Evolutionary conservation across 64 coral and sea anemone species (phyloP).

Genomic region (Stichodactyla helianthus): DNA sequence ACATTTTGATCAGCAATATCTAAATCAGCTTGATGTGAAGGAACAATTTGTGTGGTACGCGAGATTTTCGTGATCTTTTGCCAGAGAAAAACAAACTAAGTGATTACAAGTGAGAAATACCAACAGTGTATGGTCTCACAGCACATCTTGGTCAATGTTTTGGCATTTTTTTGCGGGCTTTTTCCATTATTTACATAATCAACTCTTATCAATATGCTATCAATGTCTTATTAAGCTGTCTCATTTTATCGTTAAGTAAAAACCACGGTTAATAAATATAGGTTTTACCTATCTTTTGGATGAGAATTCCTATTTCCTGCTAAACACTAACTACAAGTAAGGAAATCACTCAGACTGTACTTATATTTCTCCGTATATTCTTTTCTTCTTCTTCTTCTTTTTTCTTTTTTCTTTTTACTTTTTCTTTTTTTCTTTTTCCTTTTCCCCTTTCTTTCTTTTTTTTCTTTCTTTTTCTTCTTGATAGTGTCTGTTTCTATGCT

Average conservation of each 20-base stretch:
- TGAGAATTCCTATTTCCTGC: no score
- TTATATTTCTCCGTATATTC: no score
- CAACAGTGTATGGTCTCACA: no score
- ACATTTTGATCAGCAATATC: neutral
- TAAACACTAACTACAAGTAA: no score
- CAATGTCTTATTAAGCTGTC: slow-evolving; percentile 10
- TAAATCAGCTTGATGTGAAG: neutral
- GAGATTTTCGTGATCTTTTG: neutral
- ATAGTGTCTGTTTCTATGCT: neutral
- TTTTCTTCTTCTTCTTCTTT: no score
- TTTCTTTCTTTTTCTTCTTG: neutral
- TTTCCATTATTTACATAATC: neutral
- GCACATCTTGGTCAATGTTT: neutral
- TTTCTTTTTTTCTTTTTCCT: neutral
- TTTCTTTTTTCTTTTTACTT: neutral
- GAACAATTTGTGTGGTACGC: neutral
- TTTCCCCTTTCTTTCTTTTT: neutral
- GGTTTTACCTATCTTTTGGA: no score
- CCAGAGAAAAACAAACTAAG: neutral
- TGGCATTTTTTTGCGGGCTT: neutral
- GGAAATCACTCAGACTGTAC: no score
- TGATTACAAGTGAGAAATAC: no score
- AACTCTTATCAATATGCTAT: neutral
- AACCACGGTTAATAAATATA: no score
- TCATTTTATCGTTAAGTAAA: neutral